Base-by-base conservation (phyloP, 2,797 vertebrate species). In the Gouania willdenowi region DNA sequence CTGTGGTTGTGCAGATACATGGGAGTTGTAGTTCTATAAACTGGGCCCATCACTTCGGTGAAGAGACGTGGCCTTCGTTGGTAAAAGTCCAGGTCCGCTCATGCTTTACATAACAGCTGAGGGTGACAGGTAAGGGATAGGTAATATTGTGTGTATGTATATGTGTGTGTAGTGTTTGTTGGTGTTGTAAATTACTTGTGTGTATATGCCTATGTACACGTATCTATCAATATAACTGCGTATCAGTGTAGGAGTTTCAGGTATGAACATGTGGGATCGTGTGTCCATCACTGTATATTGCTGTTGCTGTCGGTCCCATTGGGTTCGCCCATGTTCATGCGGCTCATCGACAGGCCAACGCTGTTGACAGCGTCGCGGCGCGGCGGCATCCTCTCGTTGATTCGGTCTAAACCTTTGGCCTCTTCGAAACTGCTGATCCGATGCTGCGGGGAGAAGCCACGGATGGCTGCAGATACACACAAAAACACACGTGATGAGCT, bases 271-370 rank as follows among this genome's bases (percentile, higher is more conserved):
- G n/a, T n/a, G 19, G 32, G 27, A 32, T 5, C 13, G 13, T 14
- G 3, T 13, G 66, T 60, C 44, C 58, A 79, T 91, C 88, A 89
- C 87, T 90, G 87, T 65, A 90, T 88, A 85, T 91, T 91, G 85
- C 90, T 90, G 87, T 90, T 91, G 83, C 82, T 90, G 55, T 91
- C 90, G 15, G 89, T 90, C 46, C 90, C 90, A 6, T 91, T 91
- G 73, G 89, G 82, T 68, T 90, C 89, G 2, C 82, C 83, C 83
- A 89, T 84, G 79, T 89, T 88, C 87, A 90, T 88, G 63, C 87
- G 85, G 35, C 88, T 87, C 86, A 90, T 89, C 7, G 88, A 88
- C 61, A 89, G 67, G 15, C 88, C 89, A 71, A 90, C 85, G 5
- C 87, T 89, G 85, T 86, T 88, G 62, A 90, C 82, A 9, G 56